These are phyloP conservation scores for Tragelaphus buxtoni DNA, from an alignment of 2,113 vertebrate genomes.

Conservation along the genomic window DNA sequence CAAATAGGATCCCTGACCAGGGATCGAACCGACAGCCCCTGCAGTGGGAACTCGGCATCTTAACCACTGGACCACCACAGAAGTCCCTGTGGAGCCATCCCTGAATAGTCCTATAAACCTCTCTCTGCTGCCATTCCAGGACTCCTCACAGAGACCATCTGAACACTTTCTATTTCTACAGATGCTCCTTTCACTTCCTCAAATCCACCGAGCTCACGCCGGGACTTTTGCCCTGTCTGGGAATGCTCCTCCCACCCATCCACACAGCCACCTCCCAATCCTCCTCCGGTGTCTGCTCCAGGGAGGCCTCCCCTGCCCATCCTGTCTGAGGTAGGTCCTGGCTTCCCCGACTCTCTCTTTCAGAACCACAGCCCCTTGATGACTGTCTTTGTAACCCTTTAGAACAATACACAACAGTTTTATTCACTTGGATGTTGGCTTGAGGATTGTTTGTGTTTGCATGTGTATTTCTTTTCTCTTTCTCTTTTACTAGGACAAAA, in stretches of 20 bases:
- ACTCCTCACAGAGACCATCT: neutral
- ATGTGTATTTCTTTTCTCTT: neutral
- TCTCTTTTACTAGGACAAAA: neutral
- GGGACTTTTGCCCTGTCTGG: neutral
- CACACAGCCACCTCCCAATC: too few relatives aligned
- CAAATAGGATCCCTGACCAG: fast-evolving
- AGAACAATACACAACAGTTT: too few relatives aligned
- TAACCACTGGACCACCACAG: neutral
- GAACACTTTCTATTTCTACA: neutral
- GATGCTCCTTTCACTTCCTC: neutral
- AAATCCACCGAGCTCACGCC: neutral
- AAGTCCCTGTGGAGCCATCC: neutral
- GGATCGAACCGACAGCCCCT: neutral
- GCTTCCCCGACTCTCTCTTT: too few relatives aligned
- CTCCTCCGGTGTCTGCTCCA: neutral
- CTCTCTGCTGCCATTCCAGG: neutral
- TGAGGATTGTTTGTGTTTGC: neutral
- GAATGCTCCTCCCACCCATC: fast-evolving
- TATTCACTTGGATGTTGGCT: neutral
- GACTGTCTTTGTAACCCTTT: too few relatives aligned
- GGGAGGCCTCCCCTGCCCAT: neutral
- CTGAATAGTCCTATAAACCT: neutral
- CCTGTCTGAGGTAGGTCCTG: too few relatives aligned
- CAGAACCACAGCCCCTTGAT: too few relatives aligned
- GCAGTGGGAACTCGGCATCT: fast-evolving